A percentile compares a stretch with the other conserved stretches of the same genome.
Evolutionary conservation across 2,888 invertebrate species (phyloP).

Genomic region (Pyrocoelia pectoralis): DNA sequence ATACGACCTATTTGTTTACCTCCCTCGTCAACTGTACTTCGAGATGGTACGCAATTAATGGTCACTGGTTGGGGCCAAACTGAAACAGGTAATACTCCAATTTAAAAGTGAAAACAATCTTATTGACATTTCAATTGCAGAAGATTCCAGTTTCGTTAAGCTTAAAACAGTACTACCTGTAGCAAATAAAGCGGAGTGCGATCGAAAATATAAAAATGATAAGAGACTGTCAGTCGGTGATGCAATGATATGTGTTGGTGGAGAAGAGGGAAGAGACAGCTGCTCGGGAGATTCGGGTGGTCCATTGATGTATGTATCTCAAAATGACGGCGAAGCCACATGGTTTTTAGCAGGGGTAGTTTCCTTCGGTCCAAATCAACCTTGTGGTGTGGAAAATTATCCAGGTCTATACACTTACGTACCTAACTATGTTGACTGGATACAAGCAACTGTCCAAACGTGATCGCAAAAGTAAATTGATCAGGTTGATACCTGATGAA

Average conservation of each 20-base stretch:
- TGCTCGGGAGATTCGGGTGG: conserved; percentile 66
- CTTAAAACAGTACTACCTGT: conserved; percentile 59
- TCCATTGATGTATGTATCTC: conserved; percentile 68
- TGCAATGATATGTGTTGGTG: conserved; percentile 76
- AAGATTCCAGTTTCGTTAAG: conserved; percentile 38
- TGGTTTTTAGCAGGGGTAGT: conserved; percentile 49
- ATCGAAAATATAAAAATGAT: conserved; percentile 57
- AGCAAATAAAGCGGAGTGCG: conserved; percentile 63
- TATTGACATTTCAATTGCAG: conserved; percentile 35
- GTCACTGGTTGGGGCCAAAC: conserved; percentile 60
- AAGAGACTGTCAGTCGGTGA: conserved; percentile 60
- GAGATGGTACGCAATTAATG: conserved; percentile 43
- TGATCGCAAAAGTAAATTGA: not conserved
- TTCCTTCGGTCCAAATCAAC: conserved; percentile 54
- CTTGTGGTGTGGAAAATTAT: conserved; percentile 61
- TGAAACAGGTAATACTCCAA: conserved; percentile 48
- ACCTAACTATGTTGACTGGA: conserved; percentile 68
- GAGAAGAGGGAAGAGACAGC: conserved; percentile 69
- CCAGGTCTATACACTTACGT: conserved; percentile 73
- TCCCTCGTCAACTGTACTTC: conserved; percentile 39
- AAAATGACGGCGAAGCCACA: conserved; percentile 36
- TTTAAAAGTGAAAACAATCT: not conserved
- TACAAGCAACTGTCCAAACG: conserved; percentile 51
- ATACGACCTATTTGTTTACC: conserved; percentile 55
- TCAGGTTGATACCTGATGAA: not conserved